Percentiles rank a stretch among this genome's conserved stretches.
Conservation (phyloP, 2,113 vertebrate species). For the Nibea albiflora region DNA sequence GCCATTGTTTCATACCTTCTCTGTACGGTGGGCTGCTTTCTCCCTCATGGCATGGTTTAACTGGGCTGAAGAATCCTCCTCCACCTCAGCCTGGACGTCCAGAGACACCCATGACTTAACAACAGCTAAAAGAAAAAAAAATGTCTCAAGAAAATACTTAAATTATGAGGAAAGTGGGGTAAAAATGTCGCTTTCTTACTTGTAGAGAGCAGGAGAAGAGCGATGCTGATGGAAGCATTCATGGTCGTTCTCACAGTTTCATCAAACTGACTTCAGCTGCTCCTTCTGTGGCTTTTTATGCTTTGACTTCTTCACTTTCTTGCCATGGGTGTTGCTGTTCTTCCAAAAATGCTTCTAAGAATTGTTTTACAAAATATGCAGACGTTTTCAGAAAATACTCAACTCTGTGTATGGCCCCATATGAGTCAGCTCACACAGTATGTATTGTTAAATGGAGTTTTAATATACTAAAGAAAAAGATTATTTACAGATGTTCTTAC, state of each 20-base stretch:
- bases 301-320: not conserved
- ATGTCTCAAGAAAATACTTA: not conserved
- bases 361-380: not conserved
- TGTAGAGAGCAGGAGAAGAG: constrained; percentile 7
- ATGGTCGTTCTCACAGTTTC: not conserved
- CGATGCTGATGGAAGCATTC: not conserved
- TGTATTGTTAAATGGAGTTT: no score
- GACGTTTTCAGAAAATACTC: no score
- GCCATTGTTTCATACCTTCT: constrained; percentile 8
- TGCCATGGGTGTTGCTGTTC: not conserved
- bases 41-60: not conserved
- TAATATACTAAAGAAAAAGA: no score
- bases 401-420: no score
- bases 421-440: no score
- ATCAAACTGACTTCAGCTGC: not conserved
- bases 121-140: constrained; percentile 3
- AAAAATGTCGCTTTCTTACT: constrained; percentile 1
- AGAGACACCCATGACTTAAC: not conserved
- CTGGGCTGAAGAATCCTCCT: not conserved
- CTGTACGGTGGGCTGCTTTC: not conserved
- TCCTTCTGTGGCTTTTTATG: not conserved
- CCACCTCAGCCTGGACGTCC: not conserved
- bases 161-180: not conserved
- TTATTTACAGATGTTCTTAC: not conserved
- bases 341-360: not conserved